A percentile compares a stretch with the other conserved stretches of the same genome.
Evolutionary conservation across 2,797 vertebrate genomes (phyloP).

Genomic region (Allobates femoralis): DNA sequence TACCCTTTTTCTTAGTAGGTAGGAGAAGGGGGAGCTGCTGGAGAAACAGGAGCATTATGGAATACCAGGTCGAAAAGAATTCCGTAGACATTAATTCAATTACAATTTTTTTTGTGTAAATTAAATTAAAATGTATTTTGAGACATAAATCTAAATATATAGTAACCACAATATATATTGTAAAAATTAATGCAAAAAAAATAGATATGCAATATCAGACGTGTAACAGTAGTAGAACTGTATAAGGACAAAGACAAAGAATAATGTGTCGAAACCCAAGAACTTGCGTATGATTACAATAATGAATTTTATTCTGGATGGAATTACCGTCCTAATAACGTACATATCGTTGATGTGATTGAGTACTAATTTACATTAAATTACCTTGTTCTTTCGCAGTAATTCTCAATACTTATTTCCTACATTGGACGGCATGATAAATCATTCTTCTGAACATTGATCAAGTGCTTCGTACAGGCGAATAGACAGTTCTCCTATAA

Average conservation of each 20-base stretch:
- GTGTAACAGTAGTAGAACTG: background rate
- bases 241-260: too few species aligned
- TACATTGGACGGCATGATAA: background rate
- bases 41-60: conserved; percentile 18
- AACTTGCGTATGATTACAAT: background rate
- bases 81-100: conserved; percentile 3
- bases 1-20: conserved; percentile 43
- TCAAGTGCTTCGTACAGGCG: background rate
- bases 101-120: background rate
- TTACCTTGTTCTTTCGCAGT: background rate
- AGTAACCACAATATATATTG: background rate
- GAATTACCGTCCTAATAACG: background rate
- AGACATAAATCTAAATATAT: background rate
- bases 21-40: conserved; percentile 20
- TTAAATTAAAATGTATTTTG: background rate
- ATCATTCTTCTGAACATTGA: conserved; percentile 7
- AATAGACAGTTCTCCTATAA: background rate
- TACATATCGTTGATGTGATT: background rate
- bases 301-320: background rate
- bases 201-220: background rate
- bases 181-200: background rate
- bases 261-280: background rate
- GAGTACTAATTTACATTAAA: conserved; percentile 6
- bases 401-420: background rate
- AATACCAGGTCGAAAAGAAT: conserved; percentile 9